phyloP scores from a whole-genome alignment of 2,797 vertebrate species.

The Fundulus diaphanus region DNA sequence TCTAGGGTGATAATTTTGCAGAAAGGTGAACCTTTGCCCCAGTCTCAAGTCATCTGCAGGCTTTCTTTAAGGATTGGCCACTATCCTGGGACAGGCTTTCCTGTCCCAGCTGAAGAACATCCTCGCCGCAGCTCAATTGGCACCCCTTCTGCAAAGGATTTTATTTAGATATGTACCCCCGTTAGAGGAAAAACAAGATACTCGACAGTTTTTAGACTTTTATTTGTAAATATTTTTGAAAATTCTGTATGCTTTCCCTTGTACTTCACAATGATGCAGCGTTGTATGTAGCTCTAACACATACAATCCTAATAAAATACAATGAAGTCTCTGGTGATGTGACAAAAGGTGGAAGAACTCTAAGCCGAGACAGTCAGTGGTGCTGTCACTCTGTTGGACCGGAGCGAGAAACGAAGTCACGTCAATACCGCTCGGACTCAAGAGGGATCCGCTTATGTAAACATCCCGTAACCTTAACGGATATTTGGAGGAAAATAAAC shows the following conservation, averaged over 20 bases:
- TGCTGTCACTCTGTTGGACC: constrained; percentile 66
- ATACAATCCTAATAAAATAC: not conserved
- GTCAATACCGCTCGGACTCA: constrained; percentile 72
- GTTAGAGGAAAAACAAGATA: not conserved
- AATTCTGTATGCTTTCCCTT: not conserved
- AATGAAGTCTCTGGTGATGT: not conserved
- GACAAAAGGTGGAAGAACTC: constrained; percentile 5
- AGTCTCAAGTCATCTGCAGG: not conserved
- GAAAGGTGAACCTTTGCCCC: not conserved
- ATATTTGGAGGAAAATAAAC: constrained; percentile 66
- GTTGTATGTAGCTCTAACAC: not conserved
- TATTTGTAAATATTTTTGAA: not conserved
- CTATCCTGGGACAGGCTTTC: not conserved
- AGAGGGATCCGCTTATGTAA: constrained; percentile 67
- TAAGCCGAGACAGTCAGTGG: constrained; percentile 54
- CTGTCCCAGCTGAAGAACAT: not conserved
- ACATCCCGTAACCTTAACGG: constrained; percentile 73
- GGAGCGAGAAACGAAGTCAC: constrained; percentile 64
- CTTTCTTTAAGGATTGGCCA: not conserved
- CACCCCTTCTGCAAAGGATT: no score
- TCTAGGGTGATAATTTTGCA: not conserved
- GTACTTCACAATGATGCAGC: not conserved
- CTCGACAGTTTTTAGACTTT: not conserved
- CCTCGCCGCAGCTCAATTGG: no score
- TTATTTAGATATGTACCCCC: not conserved